These are phyloP conservation scores for Hirtodrosophila alboralis DNA, from an alignment of 2,888 invertebrate species.

Conservation along the genomic window DNA sequence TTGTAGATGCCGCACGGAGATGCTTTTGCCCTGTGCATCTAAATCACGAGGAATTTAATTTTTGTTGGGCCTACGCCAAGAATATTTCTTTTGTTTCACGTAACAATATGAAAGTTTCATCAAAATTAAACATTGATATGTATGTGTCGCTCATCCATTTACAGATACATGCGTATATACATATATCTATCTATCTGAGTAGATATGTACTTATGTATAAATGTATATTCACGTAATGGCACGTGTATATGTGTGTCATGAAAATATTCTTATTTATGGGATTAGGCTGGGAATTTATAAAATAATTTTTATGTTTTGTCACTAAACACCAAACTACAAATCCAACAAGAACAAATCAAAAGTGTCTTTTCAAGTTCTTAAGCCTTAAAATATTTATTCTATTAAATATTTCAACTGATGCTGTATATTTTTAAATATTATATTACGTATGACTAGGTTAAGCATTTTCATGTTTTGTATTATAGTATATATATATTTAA, in stretches of 20 bases:
- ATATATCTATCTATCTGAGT: slow-evolving; percentile 9
- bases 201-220: slow-evolving; percentile 22
- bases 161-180: slow-evolving; percentile 1
- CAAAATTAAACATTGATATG: slow-evolving; percentile 50
- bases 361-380: background rate
- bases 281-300: slow-evolving; percentile 51
- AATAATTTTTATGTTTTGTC: slow-evolving; percentile 23
- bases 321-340: slow-evolving; percentile 9
- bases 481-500: no score
- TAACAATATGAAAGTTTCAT: slow-evolving; percentile 63
- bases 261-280: slow-evolving; percentile 45
- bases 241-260: slow-evolving; percentile 29
- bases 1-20: slow-evolving; percentile 34
- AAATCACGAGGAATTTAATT: slow-evolving; percentile 60
- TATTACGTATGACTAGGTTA: slow-evolving; percentile 2
- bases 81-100: slow-evolving; percentile 61
- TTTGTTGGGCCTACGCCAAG: slow-evolving; percentile 56
- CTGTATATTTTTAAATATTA: background rate
- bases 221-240: slow-evolving; percentile 19
- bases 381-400: slow-evolving; percentile 4
- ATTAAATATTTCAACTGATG: background rate
- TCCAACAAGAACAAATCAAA: slow-evolving; percentile 7
- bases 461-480: no score
- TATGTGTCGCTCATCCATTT: slow-evolving; percentile 26
- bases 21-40: slow-evolving; percentile 55